Evolutionary conservation across 2,888 invertebrate species (phyloP).

Genomic region (Ernsta delagoae): DNA sequence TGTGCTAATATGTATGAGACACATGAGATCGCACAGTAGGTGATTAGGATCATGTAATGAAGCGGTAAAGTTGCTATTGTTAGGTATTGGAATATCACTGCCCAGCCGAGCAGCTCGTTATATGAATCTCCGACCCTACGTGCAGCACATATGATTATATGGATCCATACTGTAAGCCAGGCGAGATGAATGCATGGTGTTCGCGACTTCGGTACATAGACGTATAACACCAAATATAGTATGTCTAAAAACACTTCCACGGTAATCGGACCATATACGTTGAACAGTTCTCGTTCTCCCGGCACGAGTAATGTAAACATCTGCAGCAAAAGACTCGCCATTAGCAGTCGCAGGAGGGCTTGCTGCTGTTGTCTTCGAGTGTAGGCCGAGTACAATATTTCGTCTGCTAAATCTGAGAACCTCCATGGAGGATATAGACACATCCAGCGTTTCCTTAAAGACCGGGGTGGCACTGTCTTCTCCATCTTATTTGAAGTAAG

Average conservation of each 20-base stretch:
- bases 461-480: conserved; percentile 58
- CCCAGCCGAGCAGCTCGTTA: conserved; percentile 90
- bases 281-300: conserved; percentile 65
- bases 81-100: conserved; percentile 89
- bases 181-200: conserved; percentile 86
- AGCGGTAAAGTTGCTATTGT: conserved; percentile 90
- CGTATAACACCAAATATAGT: conserved; percentile 57
- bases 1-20: conserved; percentile 66
- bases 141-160: conserved; percentile 69
- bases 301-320: conserved; percentile 68
- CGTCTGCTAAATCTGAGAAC: conserved; percentile 68
- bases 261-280: conserved; percentile 60
- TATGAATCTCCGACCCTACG: conserved; percentile 78
- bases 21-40: conserved; percentile 64
- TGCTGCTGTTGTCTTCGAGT: conserved; percentile 71
- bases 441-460: conserved; percentile 56
- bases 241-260: conserved; percentile 58
- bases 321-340: conserved; percentile 67
- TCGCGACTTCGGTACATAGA: conserved; percentile 63
- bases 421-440: conserved; percentile 72
- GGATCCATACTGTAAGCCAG: conserved; percentile 86
- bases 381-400: conserved; percentile 70
- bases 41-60: conserved; percentile 60
- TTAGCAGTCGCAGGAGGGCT: conserved; percentile 68
- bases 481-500: conserved; percentile 54